Base-by-base conservation (phyloP, 2,797 vertebrate species). In the Gorsachius magnificus region DNA sequence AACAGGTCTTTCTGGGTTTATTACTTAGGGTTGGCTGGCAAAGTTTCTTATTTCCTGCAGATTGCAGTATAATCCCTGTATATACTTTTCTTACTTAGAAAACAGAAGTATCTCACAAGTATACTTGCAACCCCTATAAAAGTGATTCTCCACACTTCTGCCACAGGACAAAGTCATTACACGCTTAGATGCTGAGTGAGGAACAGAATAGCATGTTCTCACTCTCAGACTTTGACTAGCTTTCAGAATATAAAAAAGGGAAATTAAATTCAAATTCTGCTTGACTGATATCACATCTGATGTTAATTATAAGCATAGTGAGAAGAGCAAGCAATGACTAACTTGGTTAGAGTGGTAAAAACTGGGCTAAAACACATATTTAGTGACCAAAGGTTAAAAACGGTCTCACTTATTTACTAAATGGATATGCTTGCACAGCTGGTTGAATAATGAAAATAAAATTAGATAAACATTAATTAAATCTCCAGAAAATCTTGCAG, bases 401-500 rank as follows among this genome's bases (percentile, higher is more conserved):
- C 60, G 2, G 1, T 61, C 64, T 79, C 36, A 48, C 8, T 79
- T 50, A 51, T 43, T 57, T 61, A 68, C 31, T 86, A 85, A 89
- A 78, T 45, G 9, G 29, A 60, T 85, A 24, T 87, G 71, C 29
- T 43, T 3, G 0, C 46, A 66, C 43, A 95, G 56, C 61, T 91
- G 75, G 45, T 21, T 61, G 38, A 85, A 75, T 81, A 83, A 94
- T 33, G 38, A 89, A 83, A 80, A 94, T 83, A 80, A 87, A 92
- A 90, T 93, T 76, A 83, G 58, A 75, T 58, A 86, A 85, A 68
- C 20, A 50, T 35, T 91, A 86, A 95, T 89, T 87, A 5, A 92
- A 78, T 87, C 51, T 8, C 4, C 46, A 92, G 75, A 0, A 91
- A 89, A 61, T 41, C 50, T 66, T 45, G 13, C 45, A 87, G 35